phyloP scores from a whole-genome alignment of 2,113 vertebrate genomes.

The Malaclemys terrapin region DNA sequence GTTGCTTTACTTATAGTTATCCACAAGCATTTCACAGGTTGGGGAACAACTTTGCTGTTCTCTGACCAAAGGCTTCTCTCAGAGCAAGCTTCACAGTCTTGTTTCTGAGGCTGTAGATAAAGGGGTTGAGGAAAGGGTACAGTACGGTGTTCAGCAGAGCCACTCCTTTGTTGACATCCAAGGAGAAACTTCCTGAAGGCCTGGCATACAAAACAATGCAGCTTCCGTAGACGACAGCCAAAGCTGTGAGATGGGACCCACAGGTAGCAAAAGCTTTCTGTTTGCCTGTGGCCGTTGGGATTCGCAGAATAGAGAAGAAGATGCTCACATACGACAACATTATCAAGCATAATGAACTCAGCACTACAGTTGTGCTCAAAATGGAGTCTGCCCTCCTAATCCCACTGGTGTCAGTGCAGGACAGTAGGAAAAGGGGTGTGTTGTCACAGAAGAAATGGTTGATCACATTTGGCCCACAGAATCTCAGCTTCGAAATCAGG shows the following conservation, averaged over 20 bases:
- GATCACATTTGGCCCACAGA: no score
- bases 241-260: conserved; percentile 35
- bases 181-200: neutral
- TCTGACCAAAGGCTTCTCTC: neutral
- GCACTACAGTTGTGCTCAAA: neutral
- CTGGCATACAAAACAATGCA: conserved; percentile 63
- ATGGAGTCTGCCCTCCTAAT: neutral
- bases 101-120: conserved; percentile 70
- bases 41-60: neutral
- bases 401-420: neutral
- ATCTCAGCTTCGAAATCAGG: neutral
- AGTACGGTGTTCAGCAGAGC: conserved; percentile 61
- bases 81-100: conserved; percentile 64
- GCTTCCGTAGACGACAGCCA: conserved; percentile 64
- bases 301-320: neutral
- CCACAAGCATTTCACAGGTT: neutral
- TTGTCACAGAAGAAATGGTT: neutral
- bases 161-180: conserved; percentile 43
- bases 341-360: conserved; percentile 33
- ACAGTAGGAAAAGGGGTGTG: neutral
- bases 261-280: conserved; percentile 15
- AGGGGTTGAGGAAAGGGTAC: conserved; percentile 57
- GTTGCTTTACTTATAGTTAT: neutral
- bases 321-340: conserved; percentile 6
- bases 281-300: neutral